Conservation (phyloP, 2,888 invertebrate species). For the Octodonta nipae region DNA sequence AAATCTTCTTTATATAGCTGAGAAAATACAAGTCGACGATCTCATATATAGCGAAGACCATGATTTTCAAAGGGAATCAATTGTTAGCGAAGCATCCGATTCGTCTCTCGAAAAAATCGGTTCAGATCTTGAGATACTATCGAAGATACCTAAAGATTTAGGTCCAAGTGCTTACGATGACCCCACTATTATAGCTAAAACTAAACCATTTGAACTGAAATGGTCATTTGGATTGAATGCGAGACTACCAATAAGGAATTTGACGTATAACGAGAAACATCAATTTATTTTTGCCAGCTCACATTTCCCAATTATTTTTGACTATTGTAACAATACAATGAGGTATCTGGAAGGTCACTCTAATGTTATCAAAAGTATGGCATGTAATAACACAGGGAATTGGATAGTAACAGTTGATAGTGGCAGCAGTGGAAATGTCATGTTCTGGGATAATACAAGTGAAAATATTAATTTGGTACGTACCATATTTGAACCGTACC, state of each 20-base stretch:
- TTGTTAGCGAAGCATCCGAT: constrained; percentile 6
- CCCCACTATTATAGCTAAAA: constrained; percentile 13
- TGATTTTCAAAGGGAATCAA: constrained; percentile 9
- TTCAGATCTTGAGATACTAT: constrained; percentile 4
- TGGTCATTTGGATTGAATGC: constrained; percentile 54
- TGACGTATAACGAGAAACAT: constrained; percentile 38
- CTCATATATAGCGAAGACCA: constrained; percentile 14
- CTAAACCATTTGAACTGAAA: constrained; percentile 33
- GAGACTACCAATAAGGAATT: constrained; percentile 44
- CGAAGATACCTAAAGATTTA: constrained; percentile 3
- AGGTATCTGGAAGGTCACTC: constrained; percentile 55
- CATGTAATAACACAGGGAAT: constrained; percentile 39
- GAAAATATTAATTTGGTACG: no score
- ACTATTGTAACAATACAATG: constrained; percentile 47
- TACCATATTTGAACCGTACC: no score
- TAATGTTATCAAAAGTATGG: constrained; percentile 39
- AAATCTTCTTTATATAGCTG: constrained; percentile 18
- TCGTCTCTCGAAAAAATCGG: constrained; percentile 3
- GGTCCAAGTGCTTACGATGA: constrained; percentile 14
- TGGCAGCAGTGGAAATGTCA: constrained; percentile 40
- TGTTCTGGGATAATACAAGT: constrained; percentile 48
- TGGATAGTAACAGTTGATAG: constrained; percentile 48
- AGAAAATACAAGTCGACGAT: constrained; percentile 16
- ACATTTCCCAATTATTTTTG: constrained; percentile 50
- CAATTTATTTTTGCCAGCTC: constrained; percentile 48